Evolutionary conservation across 2,888 invertebrate genomes (phyloP).

Genomic region (Griposia aprilina): DNA sequence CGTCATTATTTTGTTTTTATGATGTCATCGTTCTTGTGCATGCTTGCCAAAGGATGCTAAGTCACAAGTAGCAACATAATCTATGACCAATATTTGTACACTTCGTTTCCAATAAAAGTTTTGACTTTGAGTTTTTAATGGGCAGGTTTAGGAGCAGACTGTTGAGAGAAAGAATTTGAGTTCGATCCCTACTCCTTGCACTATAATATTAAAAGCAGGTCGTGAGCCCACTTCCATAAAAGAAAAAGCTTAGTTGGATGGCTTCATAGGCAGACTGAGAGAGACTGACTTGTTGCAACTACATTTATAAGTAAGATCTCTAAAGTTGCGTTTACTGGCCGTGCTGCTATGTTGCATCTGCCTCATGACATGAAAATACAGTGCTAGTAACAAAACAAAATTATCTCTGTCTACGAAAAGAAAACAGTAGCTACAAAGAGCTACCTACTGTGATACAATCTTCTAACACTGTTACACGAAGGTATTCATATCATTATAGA

Average conservation of each 20-base stretch:
- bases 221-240: not conserved
- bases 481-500: conserved; percentile 21
- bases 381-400: not conserved
- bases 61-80: too few relatives aligned
- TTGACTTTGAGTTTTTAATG: too few relatives aligned
- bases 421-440: not conserved
- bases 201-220: not conserved
- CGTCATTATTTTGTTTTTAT: not conserved
- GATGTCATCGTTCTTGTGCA: not conserved
- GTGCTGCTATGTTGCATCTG: not conserved
- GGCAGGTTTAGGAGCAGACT: too few relatives aligned
- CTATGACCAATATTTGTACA: too few relatives aligned
- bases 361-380: not conserved
- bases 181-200: not conserved
- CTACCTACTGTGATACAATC: not conserved
- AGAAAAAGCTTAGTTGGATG: not conserved
- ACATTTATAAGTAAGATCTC: not conserved
- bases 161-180: not conserved
- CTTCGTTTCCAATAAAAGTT: too few relatives aligned
- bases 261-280: too few relatives aligned
- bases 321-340: not conserved
- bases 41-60: too few relatives aligned
- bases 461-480: not conserved
- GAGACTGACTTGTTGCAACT: not conserved
- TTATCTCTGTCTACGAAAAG: not conserved